Evolutionary conservation across 2,888 invertebrate species (phyloP).

Genomic region (Charanyca ferruginea): DNA sequence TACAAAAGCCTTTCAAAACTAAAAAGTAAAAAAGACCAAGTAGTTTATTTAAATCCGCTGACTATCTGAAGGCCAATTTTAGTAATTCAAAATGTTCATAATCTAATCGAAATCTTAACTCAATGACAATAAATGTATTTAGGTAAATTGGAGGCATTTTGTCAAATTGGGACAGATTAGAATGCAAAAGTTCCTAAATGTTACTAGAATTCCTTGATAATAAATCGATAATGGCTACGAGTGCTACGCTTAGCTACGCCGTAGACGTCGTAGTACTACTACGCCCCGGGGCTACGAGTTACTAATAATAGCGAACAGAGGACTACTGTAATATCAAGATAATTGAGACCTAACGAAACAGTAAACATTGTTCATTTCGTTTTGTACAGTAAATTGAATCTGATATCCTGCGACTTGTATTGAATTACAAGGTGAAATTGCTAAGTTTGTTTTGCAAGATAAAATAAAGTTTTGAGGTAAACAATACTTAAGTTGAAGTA

Average conservation of each 20-base stretch:
- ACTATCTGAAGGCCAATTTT: constrained; percentile 38
- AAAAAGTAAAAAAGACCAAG: constrained; percentile 8
- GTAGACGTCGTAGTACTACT: constrained; percentile 20
- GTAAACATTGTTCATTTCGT: constrained; percentile 29
- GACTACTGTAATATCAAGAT: constrained; percentile 9
- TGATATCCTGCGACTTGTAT: constrained; percentile 33
- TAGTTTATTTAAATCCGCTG: constrained; percentile 10
- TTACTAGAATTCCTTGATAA: too few relatives aligned
- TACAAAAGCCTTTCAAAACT: too few relatives aligned
- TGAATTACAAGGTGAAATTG: constrained; percentile 24
- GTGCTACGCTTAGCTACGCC: constrained; percentile 31
- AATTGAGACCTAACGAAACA: constrained; percentile 19
- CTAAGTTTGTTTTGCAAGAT: constrained; percentile 15
- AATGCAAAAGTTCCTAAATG: too few relatives aligned
- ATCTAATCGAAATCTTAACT: too few relatives aligned
- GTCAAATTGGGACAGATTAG: too few relatives aligned
- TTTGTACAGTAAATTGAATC: constrained; percentile 24
- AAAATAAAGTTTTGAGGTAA: constrained; percentile 34
- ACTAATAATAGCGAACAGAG: constrained; percentile 13
- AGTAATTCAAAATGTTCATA: too few relatives aligned
- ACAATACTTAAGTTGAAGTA: constrained; percentile 9
- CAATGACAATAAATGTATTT: too few relatives aligned
- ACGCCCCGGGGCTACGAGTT: constrained; percentile 11
- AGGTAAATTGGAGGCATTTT: too few relatives aligned
- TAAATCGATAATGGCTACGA: constrained; percentile 38